Percentiles rank a stretch among this genome's conserved stretches.
Conservation (phyloP, 2,113 vertebrate species). For the Coryphaenoides rupestris region DNA sequence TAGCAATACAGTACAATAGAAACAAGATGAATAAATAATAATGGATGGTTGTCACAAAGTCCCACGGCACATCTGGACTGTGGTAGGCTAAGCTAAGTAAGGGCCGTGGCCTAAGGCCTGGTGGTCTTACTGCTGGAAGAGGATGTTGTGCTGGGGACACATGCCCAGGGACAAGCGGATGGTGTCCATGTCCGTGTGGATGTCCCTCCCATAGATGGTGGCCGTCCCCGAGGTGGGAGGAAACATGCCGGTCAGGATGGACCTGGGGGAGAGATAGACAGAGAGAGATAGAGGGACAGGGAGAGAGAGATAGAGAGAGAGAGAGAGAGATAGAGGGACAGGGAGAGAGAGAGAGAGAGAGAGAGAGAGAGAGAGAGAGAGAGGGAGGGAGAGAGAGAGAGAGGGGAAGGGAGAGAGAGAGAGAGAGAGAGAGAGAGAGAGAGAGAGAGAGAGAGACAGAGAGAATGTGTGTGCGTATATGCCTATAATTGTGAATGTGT, state of each 20-base stretch:
- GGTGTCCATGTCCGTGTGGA: slow-evolving; percentile 80
- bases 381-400: background rate
- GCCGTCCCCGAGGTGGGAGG: slow-evolving; percentile 89
- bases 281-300: background rate
- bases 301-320: too few species aligned
- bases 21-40: too few species aligned
- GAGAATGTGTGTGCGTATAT: background rate
- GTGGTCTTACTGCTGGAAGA: slow-evolving; percentile 85
- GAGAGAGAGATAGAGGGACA: too few species aligned
- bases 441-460: background rate
- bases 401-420: too few species aligned
- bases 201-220: slow-evolving; percentile 82
- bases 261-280: slow-evolving; percentile 67
- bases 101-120: background rate
- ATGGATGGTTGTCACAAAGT: too few species aligned
- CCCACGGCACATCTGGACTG: too few species aligned
- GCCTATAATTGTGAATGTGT: too few species aligned
- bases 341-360: too few species aligned
- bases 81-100: too few species aligned
- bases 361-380: background rate
- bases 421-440: too few species aligned
- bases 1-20: too few species aligned
- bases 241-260: slow-evolving; percentile 86
- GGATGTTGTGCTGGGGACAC: slow-evolving; percentile 93
- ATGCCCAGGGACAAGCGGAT: slow-evolving; percentile 82